Evolutionary conservation across 1,140 invertebrate species (phyloP), one percentile per base, ranked within the genome.

Genomic region (Lysiphlebus fabarum): DNA sequence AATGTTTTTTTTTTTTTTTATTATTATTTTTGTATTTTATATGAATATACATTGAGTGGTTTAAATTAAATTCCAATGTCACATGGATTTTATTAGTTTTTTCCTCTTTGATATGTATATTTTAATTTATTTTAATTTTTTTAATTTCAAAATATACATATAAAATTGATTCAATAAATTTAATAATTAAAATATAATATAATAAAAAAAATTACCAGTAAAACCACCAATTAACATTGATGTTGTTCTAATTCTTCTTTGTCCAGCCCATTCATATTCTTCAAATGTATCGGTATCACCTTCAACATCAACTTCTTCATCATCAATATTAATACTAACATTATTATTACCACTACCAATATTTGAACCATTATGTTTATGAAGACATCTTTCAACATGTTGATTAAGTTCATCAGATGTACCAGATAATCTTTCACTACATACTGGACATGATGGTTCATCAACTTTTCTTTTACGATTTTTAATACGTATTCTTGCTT

Each of bases 241-340:
- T 0, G 86, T 86, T 1, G 85, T 87, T 40, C 88, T 78, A 41
- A 91, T 84, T 68, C 90, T 79, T 59, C 85, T 86, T 68, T 91
- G 88, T 3, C 89, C 88, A 8, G 88, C 88, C 90, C 90, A 92
- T 67, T 90, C 88, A 68, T 92, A 92, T 65, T 91, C 90, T 67
- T 92, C 90, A 69, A 84, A 90, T 41, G 77, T 80, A 59, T 84
- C 83, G 7, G 80, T 73, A 62, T 87, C 86, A 26, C 86, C 85
- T 70, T 88, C 86, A 14, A 88, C 86, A 66, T 89, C 86, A 48
- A 86, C 85, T 61, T 86, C 86, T 58, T 86, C 85, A 49, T 87
- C 86, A 56, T 88, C 86, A 14, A 80, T 64, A 56, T 88, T 86
- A 12, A 80, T 64, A 53, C 67, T 74, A 37, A 70, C 71, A 36